A percentile compares a stretch with the other conserved stretches of the same genome.
phyloP scores from a whole-genome alignment of 2,113 vertebrate species.

The Leucosticte australis region DNA sequence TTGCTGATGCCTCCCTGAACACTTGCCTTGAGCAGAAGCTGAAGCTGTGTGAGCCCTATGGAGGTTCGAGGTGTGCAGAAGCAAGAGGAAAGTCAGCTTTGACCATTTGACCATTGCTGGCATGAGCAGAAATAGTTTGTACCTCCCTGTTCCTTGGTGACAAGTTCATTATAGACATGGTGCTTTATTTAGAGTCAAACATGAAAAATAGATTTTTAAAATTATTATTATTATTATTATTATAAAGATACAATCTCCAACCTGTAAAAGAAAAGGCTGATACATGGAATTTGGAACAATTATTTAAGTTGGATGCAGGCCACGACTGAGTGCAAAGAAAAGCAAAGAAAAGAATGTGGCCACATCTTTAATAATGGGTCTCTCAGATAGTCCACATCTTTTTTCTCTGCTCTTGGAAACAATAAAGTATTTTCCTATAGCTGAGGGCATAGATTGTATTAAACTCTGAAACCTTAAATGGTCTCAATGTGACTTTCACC shows the following conservation, averaged over 20 bases:
- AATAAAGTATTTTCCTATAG: not conserved
- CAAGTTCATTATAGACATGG: not conserved
- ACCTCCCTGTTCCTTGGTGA: not conserved
- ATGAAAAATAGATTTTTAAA: not conserved
- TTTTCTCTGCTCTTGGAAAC: not conserved
- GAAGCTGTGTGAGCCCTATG: not conserved
- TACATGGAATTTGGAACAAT: not conserved
- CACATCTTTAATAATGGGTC: not conserved
- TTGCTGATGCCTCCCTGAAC: not conserved
- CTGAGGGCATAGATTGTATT: not conserved
- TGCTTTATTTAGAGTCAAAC: not conserved
- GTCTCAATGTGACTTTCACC: not conserved
- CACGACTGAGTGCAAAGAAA: not conserved
- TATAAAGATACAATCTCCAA: not conserved
- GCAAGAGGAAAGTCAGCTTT: not conserved
- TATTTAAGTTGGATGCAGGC: not conserved
- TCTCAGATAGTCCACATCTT: not conserved
- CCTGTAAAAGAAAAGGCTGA: not conserved
- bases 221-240: not conserved
- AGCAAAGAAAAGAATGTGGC: not conserved
- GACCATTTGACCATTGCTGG: not conserved
- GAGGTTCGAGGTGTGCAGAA: not conserved
- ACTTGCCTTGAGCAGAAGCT: not conserved
- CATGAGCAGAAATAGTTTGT: not conserved
- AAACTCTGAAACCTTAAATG: not conserved